These are phyloP conservation scores for Stigmatopora argus DNA, from an alignment of 2,113 vertebrate genomes.

Conservation along the genomic window DNA sequence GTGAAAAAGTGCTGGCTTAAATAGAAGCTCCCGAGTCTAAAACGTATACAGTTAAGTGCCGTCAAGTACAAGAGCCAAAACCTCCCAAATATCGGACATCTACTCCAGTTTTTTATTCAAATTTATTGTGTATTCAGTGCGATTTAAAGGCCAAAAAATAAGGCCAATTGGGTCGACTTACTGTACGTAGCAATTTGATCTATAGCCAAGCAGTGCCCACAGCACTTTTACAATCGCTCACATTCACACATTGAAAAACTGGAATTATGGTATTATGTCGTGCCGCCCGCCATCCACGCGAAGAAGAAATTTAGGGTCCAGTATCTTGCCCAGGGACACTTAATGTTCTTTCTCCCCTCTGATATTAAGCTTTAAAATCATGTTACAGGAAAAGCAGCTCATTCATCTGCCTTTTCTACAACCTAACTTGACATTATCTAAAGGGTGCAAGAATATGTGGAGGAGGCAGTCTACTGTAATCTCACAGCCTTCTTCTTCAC, in stretches of 20 bases:
- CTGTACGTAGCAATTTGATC: too few relatives aligned
- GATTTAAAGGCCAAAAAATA: too few relatives aligned
- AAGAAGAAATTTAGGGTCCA: neutral
- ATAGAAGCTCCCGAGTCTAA: constrained; percentile 5
- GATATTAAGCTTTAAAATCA: constrained; percentile 43
- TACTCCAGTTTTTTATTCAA: too few relatives aligned
- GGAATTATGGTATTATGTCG: too few relatives aligned
- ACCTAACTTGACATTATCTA: constrained; percentile 54
- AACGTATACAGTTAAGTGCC: constrained; percentile 18
- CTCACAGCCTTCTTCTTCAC: constrained; percentile 21
- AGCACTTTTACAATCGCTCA: too few relatives aligned
- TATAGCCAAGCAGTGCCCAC: too few relatives aligned
- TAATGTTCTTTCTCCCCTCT: constrained; percentile 36
- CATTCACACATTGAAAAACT: too few relatives aligned
- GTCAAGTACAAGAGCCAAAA: constrained; percentile 29
- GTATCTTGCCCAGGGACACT: too few relatives aligned
- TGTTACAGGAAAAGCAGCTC: constrained; percentile 40
- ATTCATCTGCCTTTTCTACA: constrained; percentile 16
- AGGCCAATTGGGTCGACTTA: too few relatives aligned
- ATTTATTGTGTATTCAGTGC: too few relatives aligned
- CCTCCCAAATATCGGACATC: neutral
- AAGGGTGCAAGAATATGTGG: constrained; percentile 52
- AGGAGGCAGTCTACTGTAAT: constrained; percentile 42
- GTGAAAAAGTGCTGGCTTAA: neutral
- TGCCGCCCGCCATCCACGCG: neutral